Percentiles rank a stretch among this genome's conserved stretches.
Evolutionary conservation across 2,113 vertebrate species (phyloP).

Genomic region (Cardinalis cardinalis): DNA sequence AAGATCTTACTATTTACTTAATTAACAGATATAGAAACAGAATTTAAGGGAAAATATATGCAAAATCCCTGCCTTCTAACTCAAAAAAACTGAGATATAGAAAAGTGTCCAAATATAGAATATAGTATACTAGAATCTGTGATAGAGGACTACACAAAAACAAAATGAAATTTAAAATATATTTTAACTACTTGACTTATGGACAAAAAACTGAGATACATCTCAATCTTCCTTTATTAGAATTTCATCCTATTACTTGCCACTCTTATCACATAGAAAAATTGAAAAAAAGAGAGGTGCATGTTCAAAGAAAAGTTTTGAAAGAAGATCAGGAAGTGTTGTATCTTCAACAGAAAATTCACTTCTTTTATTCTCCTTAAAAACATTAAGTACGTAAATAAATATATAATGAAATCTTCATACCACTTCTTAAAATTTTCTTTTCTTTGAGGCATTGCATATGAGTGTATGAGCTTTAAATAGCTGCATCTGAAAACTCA

Average conservation of each 20-base stretch:
- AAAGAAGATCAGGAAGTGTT: not conserved
- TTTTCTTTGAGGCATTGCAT: not conserved
- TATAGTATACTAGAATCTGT: not conserved
- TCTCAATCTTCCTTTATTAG: not conserved
- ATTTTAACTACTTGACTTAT: not conserved
- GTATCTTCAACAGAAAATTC: not conserved
- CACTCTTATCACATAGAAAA: not conserved
- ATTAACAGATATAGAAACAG: not conserved
- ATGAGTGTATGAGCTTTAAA: not conserved
- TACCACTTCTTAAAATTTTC: not conserved
- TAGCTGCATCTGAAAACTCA: not conserved
- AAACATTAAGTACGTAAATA: not conserved
- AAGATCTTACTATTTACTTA: not conserved
- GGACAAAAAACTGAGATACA: not conserved
- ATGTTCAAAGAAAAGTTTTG: not conserved
- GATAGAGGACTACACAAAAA: not conserved
- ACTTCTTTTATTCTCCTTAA: not conserved
- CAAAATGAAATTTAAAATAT: not conserved
- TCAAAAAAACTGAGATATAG: not conserved
- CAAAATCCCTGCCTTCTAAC: not conserved
- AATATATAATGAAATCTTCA: not conserved
- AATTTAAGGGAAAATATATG: not conserved
- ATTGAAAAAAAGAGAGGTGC: not conserved
- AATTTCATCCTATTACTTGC: not conserved
- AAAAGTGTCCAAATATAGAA: not conserved